Evolutionary conservation across 2,113 vertebrate genomes (phyloP).

Genomic region (Clupea harengus): DNA sequence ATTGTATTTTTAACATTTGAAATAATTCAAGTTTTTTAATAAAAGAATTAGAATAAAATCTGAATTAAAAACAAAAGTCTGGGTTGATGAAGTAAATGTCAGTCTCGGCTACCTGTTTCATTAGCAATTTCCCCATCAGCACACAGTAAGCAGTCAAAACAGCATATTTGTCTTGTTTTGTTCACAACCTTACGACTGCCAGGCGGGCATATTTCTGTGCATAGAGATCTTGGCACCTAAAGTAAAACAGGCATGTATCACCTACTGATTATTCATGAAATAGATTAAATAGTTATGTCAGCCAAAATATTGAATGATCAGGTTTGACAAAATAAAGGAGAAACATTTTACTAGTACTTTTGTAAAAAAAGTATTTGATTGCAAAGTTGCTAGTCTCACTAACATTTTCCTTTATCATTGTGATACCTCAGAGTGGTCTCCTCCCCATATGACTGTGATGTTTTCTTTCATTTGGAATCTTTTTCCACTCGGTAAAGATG

Average conservation of each 20-base stretch:
- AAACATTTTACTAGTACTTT: too few species aligned
- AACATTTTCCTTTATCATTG: neutral
- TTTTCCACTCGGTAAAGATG: slow-evolving; percentile 42
- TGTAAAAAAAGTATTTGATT: too few species aligned
- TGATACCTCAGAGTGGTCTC: slow-evolving; percentile 42
- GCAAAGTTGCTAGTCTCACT: too few species aligned
- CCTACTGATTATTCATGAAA: too few species aligned
- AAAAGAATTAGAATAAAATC: too few species aligned
- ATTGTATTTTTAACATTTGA: too few species aligned
- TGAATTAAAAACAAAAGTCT: neutral
- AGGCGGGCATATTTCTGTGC: slow-evolving; percentile 57
- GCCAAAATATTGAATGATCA: too few species aligned
- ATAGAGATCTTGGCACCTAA: slow-evolving; percentile 63
- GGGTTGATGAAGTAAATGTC: neutral
- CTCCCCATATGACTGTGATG: slow-evolving; percentile 6
- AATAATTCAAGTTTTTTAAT: too few species aligned
- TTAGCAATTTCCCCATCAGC: slow-evolving; percentile 65
- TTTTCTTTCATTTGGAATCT: neutral
- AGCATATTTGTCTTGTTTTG: slow-evolving; percentile 65
- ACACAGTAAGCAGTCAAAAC: slow-evolving; percentile 65
- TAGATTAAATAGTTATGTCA: too few species aligned
- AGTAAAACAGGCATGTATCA: neutral
- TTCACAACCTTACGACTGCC: slow-evolving; percentile 61
- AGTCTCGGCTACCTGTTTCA: slow-evolving; percentile 37
- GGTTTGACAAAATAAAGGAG: too few species aligned